Evolutionary conservation across 1,140 invertebrate species (phyloP).

Genomic region (Probaryconus sp.): DNA sequence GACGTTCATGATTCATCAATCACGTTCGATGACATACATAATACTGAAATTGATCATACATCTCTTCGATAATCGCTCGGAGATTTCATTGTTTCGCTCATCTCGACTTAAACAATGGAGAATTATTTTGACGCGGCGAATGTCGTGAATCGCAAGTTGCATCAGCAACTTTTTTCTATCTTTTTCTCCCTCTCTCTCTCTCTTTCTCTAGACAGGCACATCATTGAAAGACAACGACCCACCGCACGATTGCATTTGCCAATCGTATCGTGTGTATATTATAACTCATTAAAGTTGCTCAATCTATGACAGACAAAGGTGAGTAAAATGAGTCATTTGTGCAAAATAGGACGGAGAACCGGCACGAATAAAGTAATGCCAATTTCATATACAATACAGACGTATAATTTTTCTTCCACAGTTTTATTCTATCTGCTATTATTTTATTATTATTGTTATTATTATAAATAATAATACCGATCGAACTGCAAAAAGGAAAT

Average conservation of each 20-base stretch:
- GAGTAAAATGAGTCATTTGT: conserved; percentile 49
- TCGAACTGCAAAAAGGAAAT: too few species aligned
- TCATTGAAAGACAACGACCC: conserved; percentile 53
- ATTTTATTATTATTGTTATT: too few species aligned
- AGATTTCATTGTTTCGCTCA: conserved; percentile 46
- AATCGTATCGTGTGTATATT: conserved; percentile 70
- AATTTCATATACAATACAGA: too few species aligned
- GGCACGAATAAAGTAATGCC: too few species aligned
- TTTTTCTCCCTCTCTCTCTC: too few species aligned
- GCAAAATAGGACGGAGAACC: conserved; percentile 10
- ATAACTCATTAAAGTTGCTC: conserved; percentile 65
- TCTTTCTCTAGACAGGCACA: conserved; percentile 58
- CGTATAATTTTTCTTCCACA: too few species aligned
- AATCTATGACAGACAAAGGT: conserved; percentile 62
- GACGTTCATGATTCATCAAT: conserved; percentile 14
- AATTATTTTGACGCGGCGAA: conserved; percentile 50
- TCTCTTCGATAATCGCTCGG: conserved; percentile 29
- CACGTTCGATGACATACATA: conserved; percentile 36
- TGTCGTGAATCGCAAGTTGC: conserved; percentile 55
- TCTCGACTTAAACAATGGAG: conserved; percentile 61
- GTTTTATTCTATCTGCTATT: too few species aligned
- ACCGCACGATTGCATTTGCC: conserved; percentile 60
- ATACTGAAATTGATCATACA: conserved; percentile 30
- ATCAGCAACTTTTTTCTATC: conserved; percentile 63
- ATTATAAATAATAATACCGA: too few species aligned